Percentiles rank a stretch among this genome's conserved stretches.
phyloP scores from a whole-genome alignment of 2,113 vertebrate species.

The Cephalophus harveyi region DNA sequence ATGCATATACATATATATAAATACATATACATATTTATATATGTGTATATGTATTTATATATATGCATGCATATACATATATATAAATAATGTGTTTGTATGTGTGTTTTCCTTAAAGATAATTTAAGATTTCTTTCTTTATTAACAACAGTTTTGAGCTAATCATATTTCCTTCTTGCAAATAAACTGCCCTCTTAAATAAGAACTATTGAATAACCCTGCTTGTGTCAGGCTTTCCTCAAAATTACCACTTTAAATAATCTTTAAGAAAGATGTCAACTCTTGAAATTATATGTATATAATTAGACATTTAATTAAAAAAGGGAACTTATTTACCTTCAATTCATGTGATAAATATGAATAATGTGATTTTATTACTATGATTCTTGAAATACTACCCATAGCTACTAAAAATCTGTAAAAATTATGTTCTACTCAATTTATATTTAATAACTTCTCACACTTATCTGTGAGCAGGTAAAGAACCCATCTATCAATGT shows the following conservation, averaged over 20 bases:
- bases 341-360: background rate
- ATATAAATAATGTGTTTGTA: background rate
- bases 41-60: background rate
- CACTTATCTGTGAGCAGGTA: background rate
- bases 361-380: background rate
- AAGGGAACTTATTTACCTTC: background rate
- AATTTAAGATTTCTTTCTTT: background rate
- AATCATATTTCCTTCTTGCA: background rate
- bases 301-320: background rate
- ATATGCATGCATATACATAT: no score
- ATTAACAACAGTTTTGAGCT: background rate
- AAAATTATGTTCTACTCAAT: background rate
- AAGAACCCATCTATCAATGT: background rate
- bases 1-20: no score
- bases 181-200: background rate
- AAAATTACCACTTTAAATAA: background rate
- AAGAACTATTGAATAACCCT: background rate
- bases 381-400: background rate
- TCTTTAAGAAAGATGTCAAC: background rate
- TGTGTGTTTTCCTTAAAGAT: background rate
- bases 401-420: background rate
- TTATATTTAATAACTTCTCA: background rate
- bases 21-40: no score
- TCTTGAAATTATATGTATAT: background rate
- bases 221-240: background rate